These are phyloP conservation scores for Andrena trimmerana DNA, from an alignment of 2,888 invertebrate species.

Conservation along the genomic window DNA sequence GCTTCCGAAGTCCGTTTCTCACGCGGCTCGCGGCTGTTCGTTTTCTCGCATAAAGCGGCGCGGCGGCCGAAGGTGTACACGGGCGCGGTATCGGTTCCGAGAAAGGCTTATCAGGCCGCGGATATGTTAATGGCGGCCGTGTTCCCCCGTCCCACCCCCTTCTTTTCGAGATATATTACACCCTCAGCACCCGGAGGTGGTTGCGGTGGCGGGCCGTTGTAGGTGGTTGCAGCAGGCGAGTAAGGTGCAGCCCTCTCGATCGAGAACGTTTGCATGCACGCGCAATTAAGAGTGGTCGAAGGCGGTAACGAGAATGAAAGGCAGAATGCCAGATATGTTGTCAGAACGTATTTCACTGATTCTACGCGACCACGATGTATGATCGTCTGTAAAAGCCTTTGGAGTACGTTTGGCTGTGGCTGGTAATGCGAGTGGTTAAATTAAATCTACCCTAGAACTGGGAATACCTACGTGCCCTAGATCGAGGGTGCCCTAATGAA, in stretches of 20 bases:
- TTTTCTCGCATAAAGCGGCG: conserved; percentile 74
- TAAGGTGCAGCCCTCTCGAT: conserved; percentile 69
- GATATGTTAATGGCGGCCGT: conserved; percentile 85
- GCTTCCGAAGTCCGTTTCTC: conserved; percentile 65
- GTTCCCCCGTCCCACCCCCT: conserved; percentile 69
- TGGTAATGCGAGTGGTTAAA: too few species aligned
- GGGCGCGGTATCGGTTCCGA: conserved; percentile 83
- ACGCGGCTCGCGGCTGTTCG: conserved; percentile 58
- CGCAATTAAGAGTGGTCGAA: conserved; percentile 79
- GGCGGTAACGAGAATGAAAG: conserved; percentile 50
- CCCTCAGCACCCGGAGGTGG: conserved; percentile 74
- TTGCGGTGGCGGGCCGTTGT: conserved; percentile 57
- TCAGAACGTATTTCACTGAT: too few species aligned
- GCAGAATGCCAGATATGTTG: conserved; percentile 16
- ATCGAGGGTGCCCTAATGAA: too few species aligned
- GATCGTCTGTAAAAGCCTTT: too few species aligned
- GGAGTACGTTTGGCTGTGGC: too few species aligned
- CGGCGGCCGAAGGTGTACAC: conserved; percentile 68
- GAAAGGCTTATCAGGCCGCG: conserved; percentile 84
- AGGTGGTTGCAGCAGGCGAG: conserved; percentile 56
- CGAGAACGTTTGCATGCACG: conserved; percentile 77
- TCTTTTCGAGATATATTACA: conserved; percentile 81
- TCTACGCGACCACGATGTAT: too few species aligned
- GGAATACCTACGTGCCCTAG: too few species aligned
- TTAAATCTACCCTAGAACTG: too few species aligned